phyloP scores from a whole-genome alignment of 2,113 vertebrate species.

The Lonchura striata region DNA sequence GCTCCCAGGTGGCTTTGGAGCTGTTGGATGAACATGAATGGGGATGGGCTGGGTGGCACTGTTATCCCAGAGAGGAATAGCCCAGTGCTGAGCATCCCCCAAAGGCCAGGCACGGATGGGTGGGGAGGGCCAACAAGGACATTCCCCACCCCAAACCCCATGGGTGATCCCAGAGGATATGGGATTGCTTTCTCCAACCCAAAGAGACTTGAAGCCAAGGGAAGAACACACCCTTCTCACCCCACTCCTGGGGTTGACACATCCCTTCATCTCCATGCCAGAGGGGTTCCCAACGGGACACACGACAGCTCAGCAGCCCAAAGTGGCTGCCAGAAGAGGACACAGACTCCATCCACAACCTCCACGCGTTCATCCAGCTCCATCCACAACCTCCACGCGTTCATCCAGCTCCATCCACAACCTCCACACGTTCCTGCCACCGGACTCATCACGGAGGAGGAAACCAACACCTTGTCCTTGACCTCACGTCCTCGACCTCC shows the following conservation, averaged over 20 bases:
- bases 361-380: neutral
- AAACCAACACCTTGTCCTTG: slow-evolving; percentile 43
- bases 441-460: neutral
- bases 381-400: neutral
- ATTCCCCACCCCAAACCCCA: neutral
- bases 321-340: no score
- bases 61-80: rapidly evolving
- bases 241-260: rapidly evolving
- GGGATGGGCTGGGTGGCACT: rapidly evolving
- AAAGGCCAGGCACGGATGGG: rapidly evolving
- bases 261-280: neutral
- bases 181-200: neutral
- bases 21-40: rapidly evolving
- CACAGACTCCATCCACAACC: neutral
- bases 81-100: rapidly evolving
- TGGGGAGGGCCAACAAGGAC: rapidly evolving
- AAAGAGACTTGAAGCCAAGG: neutral
- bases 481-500: slow-evolving; percentile 67
- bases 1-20: neutral
- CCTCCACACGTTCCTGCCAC: rapidly evolving
- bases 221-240: neutral
- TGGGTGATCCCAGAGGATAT: neutral
- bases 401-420: neutral
- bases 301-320: rapidly evolving
- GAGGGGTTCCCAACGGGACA: rapidly evolving